These are phyloP conservation scores for Lasioglossum villosulum DNA, from an alignment of 2,888 invertebrate species.

Conservation along the genomic window DNA sequence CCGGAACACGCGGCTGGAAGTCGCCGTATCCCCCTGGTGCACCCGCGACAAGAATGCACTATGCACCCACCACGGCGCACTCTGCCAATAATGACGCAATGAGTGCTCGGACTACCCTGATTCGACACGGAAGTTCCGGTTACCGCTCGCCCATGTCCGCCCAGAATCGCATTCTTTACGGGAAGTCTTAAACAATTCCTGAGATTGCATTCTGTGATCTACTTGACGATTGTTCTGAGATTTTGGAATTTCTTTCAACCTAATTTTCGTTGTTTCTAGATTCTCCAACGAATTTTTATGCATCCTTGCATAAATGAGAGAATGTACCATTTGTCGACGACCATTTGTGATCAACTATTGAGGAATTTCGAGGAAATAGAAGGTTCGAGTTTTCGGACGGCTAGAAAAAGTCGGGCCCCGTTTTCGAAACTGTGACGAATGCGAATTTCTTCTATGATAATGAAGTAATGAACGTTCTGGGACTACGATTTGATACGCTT, in stretches of 20 bases:
- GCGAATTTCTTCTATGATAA: constrained; percentile 77
- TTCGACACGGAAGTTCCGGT: constrained; percentile 49
- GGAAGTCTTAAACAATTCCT: not conserved
- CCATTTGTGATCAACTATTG: not conserved
- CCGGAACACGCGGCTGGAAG: constrained; percentile 28
- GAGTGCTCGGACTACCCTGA: constrained; percentile 52
- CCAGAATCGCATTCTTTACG: not conserved
- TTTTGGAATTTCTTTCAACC: not conserved
- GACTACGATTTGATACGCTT: constrained; percentile 76
- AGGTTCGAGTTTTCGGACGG: not conserved
- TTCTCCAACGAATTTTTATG: not conserved
- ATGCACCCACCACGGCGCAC: constrained; percentile 26
- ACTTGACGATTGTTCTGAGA: not conserved
- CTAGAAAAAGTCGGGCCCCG: not conserved
- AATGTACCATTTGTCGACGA: no score
- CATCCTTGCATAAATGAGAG: not conserved
- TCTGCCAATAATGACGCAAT: constrained; percentile 66
- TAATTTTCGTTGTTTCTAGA: not conserved
- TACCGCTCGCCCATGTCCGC: not conserved
- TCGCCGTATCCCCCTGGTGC: constrained; percentile 33
- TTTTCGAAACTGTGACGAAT: constrained; percentile 65
- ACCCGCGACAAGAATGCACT: constrained; percentile 62
- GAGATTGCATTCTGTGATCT: not conserved
- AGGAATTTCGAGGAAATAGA: not conserved
- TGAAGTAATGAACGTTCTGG: constrained; percentile 79